Evolutionary conservation across 2,888 invertebrate species (phyloP).

Genomic region (Notodonta ziczac): DNA sequence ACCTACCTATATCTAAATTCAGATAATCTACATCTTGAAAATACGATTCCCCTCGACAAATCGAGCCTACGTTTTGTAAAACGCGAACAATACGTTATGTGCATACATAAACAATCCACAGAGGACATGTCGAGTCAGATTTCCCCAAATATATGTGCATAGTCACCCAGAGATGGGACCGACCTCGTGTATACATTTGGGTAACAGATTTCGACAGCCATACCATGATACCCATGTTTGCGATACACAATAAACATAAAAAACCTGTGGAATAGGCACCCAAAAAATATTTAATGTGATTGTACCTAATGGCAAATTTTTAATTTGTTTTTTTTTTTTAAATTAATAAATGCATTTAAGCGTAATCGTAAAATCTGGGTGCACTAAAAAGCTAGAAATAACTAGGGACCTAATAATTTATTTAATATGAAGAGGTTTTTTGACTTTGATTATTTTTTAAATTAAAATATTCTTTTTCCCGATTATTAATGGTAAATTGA

Average conservation of each 20-base stretch:
- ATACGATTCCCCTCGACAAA: neutral
- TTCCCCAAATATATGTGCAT: neutral
- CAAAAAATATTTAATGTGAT: neutral
- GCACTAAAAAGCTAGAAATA: too few species aligned
- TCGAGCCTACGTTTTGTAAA: neutral
- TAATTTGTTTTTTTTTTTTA: too few species aligned
- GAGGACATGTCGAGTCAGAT: neutral
- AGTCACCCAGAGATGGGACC: neutral
- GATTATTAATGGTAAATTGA: too few species aligned
- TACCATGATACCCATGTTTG: neutral
- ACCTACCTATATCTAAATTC: too few species aligned
- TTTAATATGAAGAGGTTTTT: too few species aligned
- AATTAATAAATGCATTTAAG: too few species aligned
- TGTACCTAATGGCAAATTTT: too few species aligned
- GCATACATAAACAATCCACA: slow-evolving; percentile 4
- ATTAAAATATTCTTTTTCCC: too few species aligned
- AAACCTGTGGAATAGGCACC: neutral
- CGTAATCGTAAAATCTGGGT: too few species aligned
- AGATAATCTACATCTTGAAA: too few species aligned
- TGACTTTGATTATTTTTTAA: too few species aligned
- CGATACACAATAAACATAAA: neutral
- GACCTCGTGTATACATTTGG: neutral
- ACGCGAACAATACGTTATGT: neutral
- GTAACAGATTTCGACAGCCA: neutral
- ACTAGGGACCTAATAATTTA: too few species aligned